These are phyloP conservation scores for Neogobius melanostomus DNA, from an alignment of 2,113 vertebrate species.

Conservation along the genomic window DNA sequence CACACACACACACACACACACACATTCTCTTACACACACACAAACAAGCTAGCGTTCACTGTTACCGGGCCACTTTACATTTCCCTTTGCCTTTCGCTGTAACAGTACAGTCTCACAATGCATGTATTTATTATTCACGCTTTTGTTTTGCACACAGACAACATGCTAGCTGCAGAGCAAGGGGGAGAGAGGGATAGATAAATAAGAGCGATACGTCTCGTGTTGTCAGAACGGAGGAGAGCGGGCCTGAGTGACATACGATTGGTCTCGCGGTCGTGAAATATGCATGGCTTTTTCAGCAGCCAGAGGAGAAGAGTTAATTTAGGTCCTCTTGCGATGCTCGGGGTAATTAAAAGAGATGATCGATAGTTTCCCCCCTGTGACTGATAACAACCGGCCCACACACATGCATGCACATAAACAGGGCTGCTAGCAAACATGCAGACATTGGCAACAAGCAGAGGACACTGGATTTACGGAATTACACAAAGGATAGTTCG, in stretches of 20 bases:
- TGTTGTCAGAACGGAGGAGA: conserved; percentile 69
- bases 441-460: background rate
- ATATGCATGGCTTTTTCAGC: conserved; percentile 82
- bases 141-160: conserved; percentile 73
- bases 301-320: conserved; percentile 77
- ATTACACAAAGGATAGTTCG: background rate
- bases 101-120: conserved; percentile 44
- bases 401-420: conserved; percentile 39
- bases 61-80: conserved; percentile 33
- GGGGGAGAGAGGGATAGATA: conserved; percentile 52
- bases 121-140: conserved; percentile 71
- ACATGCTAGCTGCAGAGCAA: conserved; percentile 52
- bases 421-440: conserved; percentile 5
- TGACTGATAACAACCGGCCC: conserved; percentile 77
- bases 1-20: conserved; percentile 6
- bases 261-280: conserved; percentile 74
- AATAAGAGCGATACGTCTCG: conserved; percentile 79
- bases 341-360: conserved; percentile 86
- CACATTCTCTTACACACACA: conserved; percentile 17
- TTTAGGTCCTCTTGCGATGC: conserved; percentile 79
- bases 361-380: conserved; percentile 78
- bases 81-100: conserved; percentile 49
- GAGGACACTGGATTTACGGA: background rate
- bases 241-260: conserved; percentile 76
- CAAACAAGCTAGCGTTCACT: conserved; percentile 16